Evolutionary conservation across 2,113 vertebrate genomes (phyloP).

Genomic region (Acinonyx jubatus): DNA sequence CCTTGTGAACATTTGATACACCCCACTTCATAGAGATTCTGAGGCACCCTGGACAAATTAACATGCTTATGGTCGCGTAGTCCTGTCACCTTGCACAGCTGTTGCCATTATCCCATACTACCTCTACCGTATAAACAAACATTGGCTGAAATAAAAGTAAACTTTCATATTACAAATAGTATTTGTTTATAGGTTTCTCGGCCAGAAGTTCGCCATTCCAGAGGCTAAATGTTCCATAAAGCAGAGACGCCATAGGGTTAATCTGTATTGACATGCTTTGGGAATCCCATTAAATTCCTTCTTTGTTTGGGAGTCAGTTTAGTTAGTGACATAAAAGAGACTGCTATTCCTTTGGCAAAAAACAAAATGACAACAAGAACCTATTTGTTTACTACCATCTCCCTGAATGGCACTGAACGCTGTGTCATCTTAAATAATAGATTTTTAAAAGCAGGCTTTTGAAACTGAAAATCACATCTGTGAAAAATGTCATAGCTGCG

Average conservation of each 20-base stretch:
- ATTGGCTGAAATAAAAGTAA: neutral
- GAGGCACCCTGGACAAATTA: conserved; percentile 17
- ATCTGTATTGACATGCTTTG: conserved; percentile 79
- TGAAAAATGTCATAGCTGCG: conserved; percentile 52
- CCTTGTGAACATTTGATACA: neutral
- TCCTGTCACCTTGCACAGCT: neutral
- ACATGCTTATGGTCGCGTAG: neutral
- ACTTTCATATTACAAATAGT: conserved; percentile 36
- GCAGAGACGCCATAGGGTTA: conserved; percentile 76
- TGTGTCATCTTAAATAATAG: conserved; percentile 80
- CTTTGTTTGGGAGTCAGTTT: conserved; percentile 86
- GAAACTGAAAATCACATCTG: conserved; percentile 70
- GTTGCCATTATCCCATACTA: neutral
- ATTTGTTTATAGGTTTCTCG: conserved; percentile 51
- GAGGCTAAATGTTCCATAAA: conserved; percentile 67
- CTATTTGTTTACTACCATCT: conserved; percentile 83
- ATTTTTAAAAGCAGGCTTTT: conserved; percentile 75
- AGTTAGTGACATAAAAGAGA: conserved; percentile 83
- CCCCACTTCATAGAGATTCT: neutral
- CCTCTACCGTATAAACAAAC: neutral
- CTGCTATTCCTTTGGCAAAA: conserved; percentile 79
- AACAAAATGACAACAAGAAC: conserved; percentile 84
- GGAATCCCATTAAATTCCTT: conserved; percentile 84
- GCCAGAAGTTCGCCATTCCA: conserved; percentile 58
- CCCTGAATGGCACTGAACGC: conserved; percentile 71